A percentile compares a stretch with the other conserved stretches of the same genome.
Conservation (phyloP, 2,888 invertebrate genomes). For the Pocota personata region DNA sequence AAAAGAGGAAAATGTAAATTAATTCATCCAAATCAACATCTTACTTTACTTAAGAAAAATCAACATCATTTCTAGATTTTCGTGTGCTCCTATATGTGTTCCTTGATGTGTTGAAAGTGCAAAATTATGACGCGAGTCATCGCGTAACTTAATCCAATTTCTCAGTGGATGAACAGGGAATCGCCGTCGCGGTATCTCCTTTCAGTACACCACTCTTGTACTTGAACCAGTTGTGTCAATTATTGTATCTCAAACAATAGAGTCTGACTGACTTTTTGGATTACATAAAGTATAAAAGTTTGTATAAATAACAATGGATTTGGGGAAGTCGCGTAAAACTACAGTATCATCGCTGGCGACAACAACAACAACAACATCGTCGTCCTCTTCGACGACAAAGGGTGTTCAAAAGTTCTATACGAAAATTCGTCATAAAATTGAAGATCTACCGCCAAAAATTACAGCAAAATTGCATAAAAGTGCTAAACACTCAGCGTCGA, state of each 20-base stretch:
- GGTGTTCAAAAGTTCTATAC: conserved; percentile 80
- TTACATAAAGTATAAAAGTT: background rate
- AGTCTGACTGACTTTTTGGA: conserved; percentile 17
- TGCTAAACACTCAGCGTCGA: conserved; percentile 77
- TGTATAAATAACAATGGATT: conserved; percentile 66
- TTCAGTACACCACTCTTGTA: conserved; percentile 37
- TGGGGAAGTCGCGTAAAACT: conserved; percentile 62
- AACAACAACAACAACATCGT: conserved; percentile 34
- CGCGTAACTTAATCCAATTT: conserved; percentile 67
- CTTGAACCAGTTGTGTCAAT: conserved; percentile 60
- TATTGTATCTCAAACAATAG: background rate
- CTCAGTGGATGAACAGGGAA: conserved; percentile 61
- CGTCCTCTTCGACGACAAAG: conserved; percentile 65
- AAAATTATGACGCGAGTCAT: conserved; percentile 67
- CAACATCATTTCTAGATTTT: conserved; percentile 20
- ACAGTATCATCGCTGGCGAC: conserved; percentile 35
- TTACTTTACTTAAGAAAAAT: no score
- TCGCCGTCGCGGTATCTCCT: conserved; percentile 29
- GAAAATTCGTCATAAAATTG: conserved; percentile 82
- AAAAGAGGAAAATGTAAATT: conserved; percentile 69
- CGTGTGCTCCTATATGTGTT: conserved; percentile 2
- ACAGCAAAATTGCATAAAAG: conserved; percentile 79
- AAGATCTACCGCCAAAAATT: conserved; percentile 81
- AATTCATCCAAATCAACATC: conserved; percentile 57
- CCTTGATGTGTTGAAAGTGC: conserved; percentile 41